Evolutionary conservation across 2,888 invertebrate species (phyloP).

Genomic region (Apotomis capreana): DNA sequence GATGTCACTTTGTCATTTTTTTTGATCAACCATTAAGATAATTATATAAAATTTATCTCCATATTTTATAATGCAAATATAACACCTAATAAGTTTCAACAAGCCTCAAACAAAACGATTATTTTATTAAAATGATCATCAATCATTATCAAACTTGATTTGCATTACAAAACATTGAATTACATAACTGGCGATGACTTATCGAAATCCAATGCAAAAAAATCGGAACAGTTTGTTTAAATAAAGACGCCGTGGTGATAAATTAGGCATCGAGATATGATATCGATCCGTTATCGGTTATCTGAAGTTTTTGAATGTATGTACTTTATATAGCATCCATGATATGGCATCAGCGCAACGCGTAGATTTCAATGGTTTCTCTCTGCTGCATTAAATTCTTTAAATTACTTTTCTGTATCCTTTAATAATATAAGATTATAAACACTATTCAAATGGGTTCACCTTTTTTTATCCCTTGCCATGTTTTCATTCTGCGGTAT

Average conservation of each 20-base stretch:
- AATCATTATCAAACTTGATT: slow-evolving; percentile 32
- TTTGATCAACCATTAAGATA: slow-evolving; percentile 17
- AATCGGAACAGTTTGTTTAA: slow-evolving; percentile 4
- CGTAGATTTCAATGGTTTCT: too few species aligned
- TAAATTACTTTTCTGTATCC: too few species aligned
- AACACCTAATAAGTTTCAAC: slow-evolving; percentile 39
- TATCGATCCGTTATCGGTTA: slow-evolving; percentile 1
- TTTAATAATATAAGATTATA: too few species aligned
- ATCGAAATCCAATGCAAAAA: background rate
- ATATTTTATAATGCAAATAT: slow-evolving; percentile 44
- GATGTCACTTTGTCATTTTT: slow-evolving; percentile 14
- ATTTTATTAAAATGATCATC: slow-evolving; percentile 32
- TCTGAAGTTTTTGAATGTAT: background rate
- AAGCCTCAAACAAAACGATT: slow-evolving; percentile 34
- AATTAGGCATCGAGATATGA: background rate
- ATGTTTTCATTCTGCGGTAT: too few species aligned
- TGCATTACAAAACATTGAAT: slow-evolving; percentile 30
- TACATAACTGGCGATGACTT: slow-evolving; percentile 18
- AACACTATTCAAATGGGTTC: too few species aligned
- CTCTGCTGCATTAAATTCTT: too few species aligned
- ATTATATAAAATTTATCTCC: slow-evolving; percentile 24
- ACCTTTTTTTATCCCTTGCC: too few species aligned
- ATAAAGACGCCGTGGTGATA: slow-evolving; percentile 6
- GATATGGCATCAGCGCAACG: too few species aligned
- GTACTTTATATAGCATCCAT: too few species aligned